Base-by-base conservation (phyloP, 1,140 invertebrate genomes). In the Drosophila yakuba region DNA sequence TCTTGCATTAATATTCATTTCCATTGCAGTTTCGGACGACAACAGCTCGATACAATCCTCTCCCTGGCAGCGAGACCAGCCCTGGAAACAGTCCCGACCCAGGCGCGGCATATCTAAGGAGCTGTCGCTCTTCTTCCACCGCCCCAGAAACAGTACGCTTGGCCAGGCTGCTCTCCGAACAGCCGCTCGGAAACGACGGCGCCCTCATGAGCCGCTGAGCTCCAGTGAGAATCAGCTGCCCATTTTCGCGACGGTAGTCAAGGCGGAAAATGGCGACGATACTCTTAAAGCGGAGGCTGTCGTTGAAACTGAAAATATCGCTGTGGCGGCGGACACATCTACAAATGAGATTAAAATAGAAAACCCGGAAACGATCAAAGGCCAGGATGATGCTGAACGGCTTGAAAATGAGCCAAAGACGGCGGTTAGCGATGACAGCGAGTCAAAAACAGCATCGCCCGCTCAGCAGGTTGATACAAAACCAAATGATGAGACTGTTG, bases 11-110 rank as follows among this genome's bases (percentile, higher is more conserved):
- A 45, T 3, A 20, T 38, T 15, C 5, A 15, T 12, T 56, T 45
- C 20, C 23, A 25, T 71, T 81, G 4, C 58, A 96, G 96, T 96
- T 93, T 97, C 96, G 78, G 97, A 97, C 94, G 96, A 97, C 91
- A 97, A 97, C 93, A 97, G 96, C 80, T 97, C 96, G 38, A 94
- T 97, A 78, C 96, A 97, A 88, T 97, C 96, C 45, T 97, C 96
- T 80, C 96, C 96, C 60, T 97, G 96, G 96, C 96, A 97, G 92
- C 94, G 96, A 71, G 96, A 97, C 92, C 96, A 97, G 91, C 95
- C 95, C 81, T 97, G 96, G 96, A 97, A 97, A 91, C 96, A 97
- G 92, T 93, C 94, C 32, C 93, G 94, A 73, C 96, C 97, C 36
- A 94, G 95, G 60, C 94, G 94, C 38, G 95, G 95, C 90, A 93